Evolutionary conservation across 1,140 invertebrate genomes (phyloP).

Genomic region (Linepithema humile): DNA sequence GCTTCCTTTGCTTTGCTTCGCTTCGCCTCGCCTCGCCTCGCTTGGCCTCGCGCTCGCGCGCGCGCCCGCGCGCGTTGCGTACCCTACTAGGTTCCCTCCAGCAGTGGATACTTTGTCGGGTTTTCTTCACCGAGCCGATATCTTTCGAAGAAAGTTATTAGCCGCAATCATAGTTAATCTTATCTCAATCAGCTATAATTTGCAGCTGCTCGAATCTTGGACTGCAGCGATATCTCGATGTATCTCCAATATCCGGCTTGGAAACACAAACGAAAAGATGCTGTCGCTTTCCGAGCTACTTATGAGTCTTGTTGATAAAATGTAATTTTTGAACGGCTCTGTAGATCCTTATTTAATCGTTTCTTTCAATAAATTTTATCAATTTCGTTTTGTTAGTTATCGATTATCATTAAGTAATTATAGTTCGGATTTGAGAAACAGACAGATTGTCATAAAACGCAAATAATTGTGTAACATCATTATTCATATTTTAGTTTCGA

Average conservation of each 20-base stretch:
- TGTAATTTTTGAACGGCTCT: too few species aligned
- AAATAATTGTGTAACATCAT: too few species aligned
- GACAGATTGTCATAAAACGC: too few species aligned
- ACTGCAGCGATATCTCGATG: neutral
- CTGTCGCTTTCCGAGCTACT: too few species aligned
- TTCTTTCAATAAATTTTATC: too few species aligned
- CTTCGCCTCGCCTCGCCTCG: conserved; percentile 72
- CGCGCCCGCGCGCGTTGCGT: too few species aligned
- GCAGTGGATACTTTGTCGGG: neutral
- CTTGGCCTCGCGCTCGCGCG: conserved; percentile 56
- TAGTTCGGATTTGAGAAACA: too few species aligned
- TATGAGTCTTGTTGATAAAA: too few species aligned
- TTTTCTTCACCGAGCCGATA: conserved; percentile 34
- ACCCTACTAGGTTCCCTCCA: conserved; percentile 35
- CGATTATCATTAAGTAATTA: too few species aligned
- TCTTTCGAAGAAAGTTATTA: conserved; percentile 45
- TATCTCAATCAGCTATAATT: neutral
- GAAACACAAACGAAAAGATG: neutral
- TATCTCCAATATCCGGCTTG: neutral
- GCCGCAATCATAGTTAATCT: neutral
- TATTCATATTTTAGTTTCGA: too few species aligned
- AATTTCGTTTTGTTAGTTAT: too few species aligned
- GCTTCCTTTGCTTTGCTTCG: conserved; percentile 70
- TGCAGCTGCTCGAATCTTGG: neutral
- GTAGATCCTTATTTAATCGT: too few species aligned